Conservation (phyloP, 2,113 vertebrate genomes). For the Athene noctua region DNA sequence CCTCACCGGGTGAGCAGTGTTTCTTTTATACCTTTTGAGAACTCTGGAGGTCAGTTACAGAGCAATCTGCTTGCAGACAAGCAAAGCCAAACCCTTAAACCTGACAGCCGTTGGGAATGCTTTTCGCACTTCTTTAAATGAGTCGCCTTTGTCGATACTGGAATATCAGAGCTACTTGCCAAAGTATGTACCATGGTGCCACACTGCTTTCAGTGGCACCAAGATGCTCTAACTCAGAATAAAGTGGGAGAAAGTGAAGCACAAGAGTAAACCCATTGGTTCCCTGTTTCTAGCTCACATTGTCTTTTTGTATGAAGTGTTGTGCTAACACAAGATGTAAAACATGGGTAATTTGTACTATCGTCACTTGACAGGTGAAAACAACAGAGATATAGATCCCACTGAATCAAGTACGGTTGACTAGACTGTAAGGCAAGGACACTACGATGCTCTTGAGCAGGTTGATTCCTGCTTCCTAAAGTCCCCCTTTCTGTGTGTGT, state of each 20-base stretch:
- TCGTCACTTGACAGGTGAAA: not conserved
- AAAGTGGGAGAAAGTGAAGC: not conserved
- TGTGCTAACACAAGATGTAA: not conserved
- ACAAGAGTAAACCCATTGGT: not conserved
- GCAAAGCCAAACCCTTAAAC: not conserved
- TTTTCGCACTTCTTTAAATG: not conserved
- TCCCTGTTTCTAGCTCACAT: not conserved
- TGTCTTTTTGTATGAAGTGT: not conserved
- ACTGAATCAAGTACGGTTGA: accelerated
- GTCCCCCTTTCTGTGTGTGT: too few species aligned
- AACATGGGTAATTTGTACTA: not conserved
- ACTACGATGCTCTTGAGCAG: not conserved
- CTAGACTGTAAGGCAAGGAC: not conserved
- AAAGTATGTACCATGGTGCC: not conserved
- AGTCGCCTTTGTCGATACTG: not conserved
- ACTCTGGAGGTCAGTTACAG: not conserved
- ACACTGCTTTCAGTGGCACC: not conserved
- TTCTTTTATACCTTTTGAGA: not conserved
- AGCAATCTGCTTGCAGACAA: not conserved
- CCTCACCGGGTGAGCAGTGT: not conserved
- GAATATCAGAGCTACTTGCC: not conserved
- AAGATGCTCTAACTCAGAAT: not conserved
- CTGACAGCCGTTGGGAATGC: not conserved
- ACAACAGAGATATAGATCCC: not conserved
- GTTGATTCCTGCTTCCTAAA: not conserved